Percentiles rank a stretch among this genome's conserved stretches.
These are phyloP conservation scores for Branchipolynoe longqiensis DNA, from an alignment of 2,888 invertebrate species.

Conservation along the genomic window DNA sequence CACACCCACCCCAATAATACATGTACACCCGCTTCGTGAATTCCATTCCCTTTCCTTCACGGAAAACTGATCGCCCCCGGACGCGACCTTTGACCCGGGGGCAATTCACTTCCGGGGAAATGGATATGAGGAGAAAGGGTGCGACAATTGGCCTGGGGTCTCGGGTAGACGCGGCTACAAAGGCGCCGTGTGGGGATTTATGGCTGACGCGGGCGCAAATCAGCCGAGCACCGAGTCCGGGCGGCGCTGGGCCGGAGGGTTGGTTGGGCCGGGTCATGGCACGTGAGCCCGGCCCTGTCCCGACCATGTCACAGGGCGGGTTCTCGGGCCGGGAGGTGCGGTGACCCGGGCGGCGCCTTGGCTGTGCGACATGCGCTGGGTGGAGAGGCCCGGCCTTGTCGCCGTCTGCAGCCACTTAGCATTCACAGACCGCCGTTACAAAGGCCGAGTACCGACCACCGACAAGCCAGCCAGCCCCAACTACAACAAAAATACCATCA, in stretches of 20 bases:
- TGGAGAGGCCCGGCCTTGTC: conserved; percentile 16
- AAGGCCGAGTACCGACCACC: too few relatives aligned
- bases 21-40: not conserved
- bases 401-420: conserved; percentile 45
- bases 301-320: not conserved
- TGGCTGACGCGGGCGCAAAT: not conserved
- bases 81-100: conserved; percentile 8
- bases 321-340: not conserved
- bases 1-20: not conserved
- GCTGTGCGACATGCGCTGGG: too few relatives aligned
- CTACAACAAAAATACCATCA: conserved; percentile 51
- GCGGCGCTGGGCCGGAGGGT: too few relatives aligned
- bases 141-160: conserved; percentile 14
- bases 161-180: conserved; percentile 5
- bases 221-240: not conserved
- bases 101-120: conserved; percentile 21
- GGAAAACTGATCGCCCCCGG: conserved; percentile 14
- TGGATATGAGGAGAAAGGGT: not conserved
- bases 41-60: not conserved
- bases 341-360: conserved; percentile 5
- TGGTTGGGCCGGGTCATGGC: too few relatives aligned
- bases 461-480: not conserved
- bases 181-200: not conserved
- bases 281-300: not conserved
- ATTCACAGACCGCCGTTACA: not conserved